Percentiles rank a stretch among this genome's conserved stretches.
Conservation (phyloP, 2,888 invertebrate genomes). For the Trichogramma dendrolimi region DNA sequence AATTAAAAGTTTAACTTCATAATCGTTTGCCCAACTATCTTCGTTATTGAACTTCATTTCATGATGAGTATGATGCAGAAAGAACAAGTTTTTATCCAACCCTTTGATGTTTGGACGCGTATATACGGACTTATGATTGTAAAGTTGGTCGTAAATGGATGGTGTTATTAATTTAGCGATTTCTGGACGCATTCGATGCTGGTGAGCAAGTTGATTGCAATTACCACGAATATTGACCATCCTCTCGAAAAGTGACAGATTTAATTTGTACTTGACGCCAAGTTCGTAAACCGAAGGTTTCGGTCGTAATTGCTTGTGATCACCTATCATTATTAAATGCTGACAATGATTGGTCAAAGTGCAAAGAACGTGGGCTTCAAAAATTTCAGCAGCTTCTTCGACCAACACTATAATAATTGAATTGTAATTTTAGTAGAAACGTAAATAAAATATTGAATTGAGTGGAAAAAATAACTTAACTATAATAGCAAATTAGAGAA, state of each 20-base stretch:
- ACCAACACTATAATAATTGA: conserved; percentile 9
- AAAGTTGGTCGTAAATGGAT: conserved; percentile 1
- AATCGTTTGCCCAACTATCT: conserved; percentile 6
- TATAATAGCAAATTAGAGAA: not conserved
- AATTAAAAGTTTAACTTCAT: conserved; percentile 5
- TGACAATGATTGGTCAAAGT: conserved; percentile 7
- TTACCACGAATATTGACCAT: conserved; percentile 11
- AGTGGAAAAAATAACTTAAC: not conserved
- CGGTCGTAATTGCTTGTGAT: conserved; percentile 17
- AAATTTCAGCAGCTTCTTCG: conserved; percentile 18
- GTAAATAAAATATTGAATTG: not conserved
- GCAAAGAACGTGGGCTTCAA: conserved; percentile 13
- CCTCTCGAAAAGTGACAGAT: conserved; percentile 17
- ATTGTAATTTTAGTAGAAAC: not conserved
- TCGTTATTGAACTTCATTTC: conserved; percentile 6
- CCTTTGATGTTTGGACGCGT: conserved; percentile 8
- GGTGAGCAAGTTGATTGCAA: conserved; percentile 5
- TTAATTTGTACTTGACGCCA: conserved; percentile 14
- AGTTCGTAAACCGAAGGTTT: conserved; percentile 11
- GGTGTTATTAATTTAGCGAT: conserved; percentile 7
- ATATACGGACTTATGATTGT: not conserved
- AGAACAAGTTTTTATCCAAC: conserved; percentile 11
- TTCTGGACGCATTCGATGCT: conserved; percentile 21
- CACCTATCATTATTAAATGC: conserved; percentile 15
- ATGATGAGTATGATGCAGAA: conserved; percentile 3